Evolutionary conservation across 2,888 invertebrate species (phyloP).

Genomic region (Deilephila elpenor): DNA sequence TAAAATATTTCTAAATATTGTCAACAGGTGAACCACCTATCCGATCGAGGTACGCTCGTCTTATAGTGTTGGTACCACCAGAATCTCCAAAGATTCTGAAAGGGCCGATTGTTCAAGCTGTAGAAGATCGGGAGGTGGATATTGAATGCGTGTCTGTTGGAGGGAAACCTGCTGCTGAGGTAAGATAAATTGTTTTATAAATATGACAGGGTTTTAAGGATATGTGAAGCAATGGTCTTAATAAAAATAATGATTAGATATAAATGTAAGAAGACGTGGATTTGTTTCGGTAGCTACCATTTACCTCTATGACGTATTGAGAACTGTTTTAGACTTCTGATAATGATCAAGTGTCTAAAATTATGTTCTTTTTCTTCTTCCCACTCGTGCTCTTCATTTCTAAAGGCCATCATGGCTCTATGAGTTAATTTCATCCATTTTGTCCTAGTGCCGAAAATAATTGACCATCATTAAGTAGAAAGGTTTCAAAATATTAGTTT

Average conservation of each 20-base stretch:
- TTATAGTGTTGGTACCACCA: slow-evolving; percentile 95
- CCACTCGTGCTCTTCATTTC: no score
- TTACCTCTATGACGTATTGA: background rate
- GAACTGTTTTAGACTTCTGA: background rate
- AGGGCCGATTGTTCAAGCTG: slow-evolving; percentile 92
- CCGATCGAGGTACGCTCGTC: slow-evolving; percentile 92
- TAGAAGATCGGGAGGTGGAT: slow-evolving; percentile 94
- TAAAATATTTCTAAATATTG: background rate
- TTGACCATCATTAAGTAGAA: no score
- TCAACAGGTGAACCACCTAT: slow-evolving; percentile 89
- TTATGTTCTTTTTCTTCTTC: no score
- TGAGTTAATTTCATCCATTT: no score
- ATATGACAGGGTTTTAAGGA: background rate
- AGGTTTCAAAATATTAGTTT: no score
- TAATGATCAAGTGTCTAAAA: no score
- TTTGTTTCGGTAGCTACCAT: no score
- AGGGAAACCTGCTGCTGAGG: slow-evolving; percentile 97
- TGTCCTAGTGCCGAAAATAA: no score
- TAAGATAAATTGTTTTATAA: slow-evolving; percentile 51
- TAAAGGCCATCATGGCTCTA: no score
- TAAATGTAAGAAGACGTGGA: no score
- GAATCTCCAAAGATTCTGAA: slow-evolving; percentile 94
- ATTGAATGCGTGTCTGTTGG: slow-evolving; percentile 95
- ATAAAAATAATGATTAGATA: no score
- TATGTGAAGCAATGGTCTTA: no score